phyloP scores from a whole-genome alignment of 2,888 invertebrate genomes.

The Lumbricus terrestris region DNA sequence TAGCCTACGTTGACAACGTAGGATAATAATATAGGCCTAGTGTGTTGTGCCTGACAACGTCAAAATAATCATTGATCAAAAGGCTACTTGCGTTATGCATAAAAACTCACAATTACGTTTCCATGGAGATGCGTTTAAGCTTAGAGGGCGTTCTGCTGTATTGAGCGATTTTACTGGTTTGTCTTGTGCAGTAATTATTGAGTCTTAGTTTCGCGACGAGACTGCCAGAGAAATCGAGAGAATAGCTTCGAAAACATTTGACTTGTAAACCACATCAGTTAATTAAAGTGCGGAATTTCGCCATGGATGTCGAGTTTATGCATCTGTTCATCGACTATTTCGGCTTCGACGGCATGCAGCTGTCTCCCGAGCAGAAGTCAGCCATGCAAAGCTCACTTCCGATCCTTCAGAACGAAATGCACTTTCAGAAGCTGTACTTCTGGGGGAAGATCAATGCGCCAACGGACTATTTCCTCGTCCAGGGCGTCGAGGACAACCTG shows the following conservation, averaged over 20 bases:
- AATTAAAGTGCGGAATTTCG: neutral
- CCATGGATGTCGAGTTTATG: slow-evolving; percentile 26
- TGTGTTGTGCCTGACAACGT: too few relatives aligned
- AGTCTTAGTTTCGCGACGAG: neutral
- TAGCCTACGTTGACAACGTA: too few relatives aligned
- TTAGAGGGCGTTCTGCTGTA: neutral
- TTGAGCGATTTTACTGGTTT: neutral
- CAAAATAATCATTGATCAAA: too few relatives aligned
- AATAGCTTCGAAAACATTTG: neutral
- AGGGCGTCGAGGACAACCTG: slow-evolving; percentile 24
- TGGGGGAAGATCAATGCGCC: slow-evolving; percentile 24
- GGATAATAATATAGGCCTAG: too few relatives aligned
- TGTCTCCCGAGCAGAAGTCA: slow-evolving; percentile 23
- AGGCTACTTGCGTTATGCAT: neutral
- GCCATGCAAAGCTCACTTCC: slow-evolving; percentile 28
- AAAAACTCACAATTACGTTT: neutral
- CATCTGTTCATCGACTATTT: slow-evolving; percentile 24
- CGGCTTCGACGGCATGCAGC: slow-evolving; percentile 22
- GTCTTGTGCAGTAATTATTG: neutral
- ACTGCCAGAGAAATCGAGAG: too few relatives aligned
- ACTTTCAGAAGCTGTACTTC: slow-evolving; percentile 23
- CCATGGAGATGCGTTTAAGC: neutral
- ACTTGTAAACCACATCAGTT: neutral
- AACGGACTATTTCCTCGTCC: slow-evolving; percentile 23
- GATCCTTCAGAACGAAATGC: slow-evolving; percentile 29